A percentile compares a stretch with the other conserved stretches of the same genome.
phyloP scores from a whole-genome alignment of 2,888 invertebrate genomes.

The Rhamnusium bicolor region DNA sequence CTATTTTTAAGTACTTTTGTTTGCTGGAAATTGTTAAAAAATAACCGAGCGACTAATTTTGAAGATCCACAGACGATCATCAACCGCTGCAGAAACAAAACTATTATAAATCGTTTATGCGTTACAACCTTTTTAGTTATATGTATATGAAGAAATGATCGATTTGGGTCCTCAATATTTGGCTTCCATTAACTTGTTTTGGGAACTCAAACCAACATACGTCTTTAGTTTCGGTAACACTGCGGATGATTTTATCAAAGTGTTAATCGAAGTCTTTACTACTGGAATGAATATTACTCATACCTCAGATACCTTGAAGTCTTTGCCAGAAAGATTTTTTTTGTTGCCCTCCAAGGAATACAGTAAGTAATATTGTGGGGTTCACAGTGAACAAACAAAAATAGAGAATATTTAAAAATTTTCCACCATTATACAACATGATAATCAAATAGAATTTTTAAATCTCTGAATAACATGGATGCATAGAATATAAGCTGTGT shows the following conservation, averaged over 20 bases:
- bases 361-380: slow-evolving; percentile 72
- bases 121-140: slow-evolving; percentile 70
- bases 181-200: slow-evolving; percentile 75
- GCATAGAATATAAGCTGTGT: too few relatives aligned
- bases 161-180: slow-evolving; percentile 78
- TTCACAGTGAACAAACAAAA: too few relatives aligned
- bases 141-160: slow-evolving; percentile 79
- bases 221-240: slow-evolving; percentile 74
- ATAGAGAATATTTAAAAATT: too few relatives aligned
- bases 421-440: too few relatives aligned
- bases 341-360: slow-evolving; percentile 76
- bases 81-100: too few relatives aligned
- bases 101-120: slow-evolving; percentile 1
- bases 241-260: slow-evolving; percentile 72
- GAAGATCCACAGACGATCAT: too few relatives aligned
- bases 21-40: too few relatives aligned
- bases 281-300: slow-evolving; percentile 50
- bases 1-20: too few relatives aligned
- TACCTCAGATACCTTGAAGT: slow-evolving; percentile 59
- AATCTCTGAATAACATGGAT: too few relatives aligned
- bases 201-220: slow-evolving; percentile 76
- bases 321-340: slow-evolving; percentile 72
- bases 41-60: too few relatives aligned
- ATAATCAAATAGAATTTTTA: too few relatives aligned
- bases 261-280: slow-evolving; percentile 57